Evolutionary conservation across 92 coral and sea anemone genomes (phyloP).

Genomic region (Chrysogorgia sp.): DNA sequence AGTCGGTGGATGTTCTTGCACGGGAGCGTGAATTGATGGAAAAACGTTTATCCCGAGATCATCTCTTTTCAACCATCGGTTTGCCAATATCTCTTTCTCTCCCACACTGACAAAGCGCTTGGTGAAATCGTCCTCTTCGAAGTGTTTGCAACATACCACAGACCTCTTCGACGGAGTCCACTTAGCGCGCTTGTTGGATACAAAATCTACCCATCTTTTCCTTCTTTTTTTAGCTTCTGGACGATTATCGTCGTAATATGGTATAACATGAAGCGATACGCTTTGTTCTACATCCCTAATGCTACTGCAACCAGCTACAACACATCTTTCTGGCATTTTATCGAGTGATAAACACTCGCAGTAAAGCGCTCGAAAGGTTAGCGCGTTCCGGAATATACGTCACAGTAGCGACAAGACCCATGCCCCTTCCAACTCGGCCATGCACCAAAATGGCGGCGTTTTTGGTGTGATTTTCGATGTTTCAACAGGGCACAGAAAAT

Average conservation of each 20-base stretch:
- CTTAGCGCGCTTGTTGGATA: not conserved
- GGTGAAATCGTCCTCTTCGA: not conserved
- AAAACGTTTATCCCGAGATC: not conserved
- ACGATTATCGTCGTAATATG: not conserved
- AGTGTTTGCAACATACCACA: not conserved
- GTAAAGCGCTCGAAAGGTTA: no score
- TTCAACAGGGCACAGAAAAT: no score
- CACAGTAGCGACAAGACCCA: no score
- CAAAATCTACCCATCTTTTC: not conserved
- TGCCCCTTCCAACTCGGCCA: no score
- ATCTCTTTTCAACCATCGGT: slow-evolving; percentile 1
- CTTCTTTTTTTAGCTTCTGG: not conserved
- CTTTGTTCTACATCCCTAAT: not conserved
- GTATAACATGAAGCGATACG: not conserved
- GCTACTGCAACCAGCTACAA: not conserved
- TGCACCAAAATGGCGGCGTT: no score
- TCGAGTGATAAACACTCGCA: no score
- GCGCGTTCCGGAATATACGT: no score
- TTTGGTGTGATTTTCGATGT: no score
- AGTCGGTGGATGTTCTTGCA: not conserved
- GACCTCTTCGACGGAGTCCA: not conserved
- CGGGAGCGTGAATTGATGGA: not conserved
- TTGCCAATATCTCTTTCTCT: not conserved
- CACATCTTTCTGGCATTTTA: slow-evolving; percentile 5
- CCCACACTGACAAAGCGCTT: no score